Percentiles rank a stretch among this genome's conserved stretches.
Conservation (phyloP, 2,113 vertebrate genomes). For the Toxotes jaculatrix region DNA sequence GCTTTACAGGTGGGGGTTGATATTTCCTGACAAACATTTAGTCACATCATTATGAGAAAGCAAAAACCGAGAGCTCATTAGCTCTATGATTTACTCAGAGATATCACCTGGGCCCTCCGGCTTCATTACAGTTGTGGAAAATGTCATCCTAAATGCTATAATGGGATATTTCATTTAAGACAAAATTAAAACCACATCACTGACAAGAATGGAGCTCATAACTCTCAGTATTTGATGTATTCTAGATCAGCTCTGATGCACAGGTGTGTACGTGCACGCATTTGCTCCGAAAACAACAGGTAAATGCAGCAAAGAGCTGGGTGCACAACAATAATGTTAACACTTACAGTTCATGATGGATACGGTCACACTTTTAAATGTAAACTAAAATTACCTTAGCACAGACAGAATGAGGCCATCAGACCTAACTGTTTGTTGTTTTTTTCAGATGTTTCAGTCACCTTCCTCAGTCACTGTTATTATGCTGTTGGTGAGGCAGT, state of each 20-base stretch:
- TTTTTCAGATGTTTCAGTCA: conserved; percentile 67
- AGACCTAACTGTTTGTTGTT: conserved; percentile 63
- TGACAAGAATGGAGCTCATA: not conserved
- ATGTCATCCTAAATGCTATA: conserved; percentile 1
- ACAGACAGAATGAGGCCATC: conserved; percentile 60
- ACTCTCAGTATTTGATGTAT: not conserved
- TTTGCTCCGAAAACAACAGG: conserved; percentile 1
- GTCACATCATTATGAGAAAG: not conserved
- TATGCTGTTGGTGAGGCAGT: conserved; percentile 60
- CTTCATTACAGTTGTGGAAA: conserved; percentile 21
- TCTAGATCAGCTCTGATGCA: not conserved
- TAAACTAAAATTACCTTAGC: conserved; percentile 4
- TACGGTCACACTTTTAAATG: not conserved
- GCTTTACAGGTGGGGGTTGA: not conserved
- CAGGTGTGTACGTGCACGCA: not conserved
- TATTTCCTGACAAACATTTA: conserved; percentile 14
- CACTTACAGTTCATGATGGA: not conserved
- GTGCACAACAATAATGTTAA: conserved; percentile 33
- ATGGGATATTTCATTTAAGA: conserved; percentile 6
- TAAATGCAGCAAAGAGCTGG: not conserved
- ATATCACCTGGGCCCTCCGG: conserved; percentile 5
- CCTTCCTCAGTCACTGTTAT: conserved; percentile 71
- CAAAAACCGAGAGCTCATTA: conserved; percentile 16
- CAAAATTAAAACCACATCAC: conserved; percentile 1
- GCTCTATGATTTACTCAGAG: conserved; percentile 5